Conservation (phyloP, 2,888 invertebrate species). For the Troides oblongomaculatus region DNA sequence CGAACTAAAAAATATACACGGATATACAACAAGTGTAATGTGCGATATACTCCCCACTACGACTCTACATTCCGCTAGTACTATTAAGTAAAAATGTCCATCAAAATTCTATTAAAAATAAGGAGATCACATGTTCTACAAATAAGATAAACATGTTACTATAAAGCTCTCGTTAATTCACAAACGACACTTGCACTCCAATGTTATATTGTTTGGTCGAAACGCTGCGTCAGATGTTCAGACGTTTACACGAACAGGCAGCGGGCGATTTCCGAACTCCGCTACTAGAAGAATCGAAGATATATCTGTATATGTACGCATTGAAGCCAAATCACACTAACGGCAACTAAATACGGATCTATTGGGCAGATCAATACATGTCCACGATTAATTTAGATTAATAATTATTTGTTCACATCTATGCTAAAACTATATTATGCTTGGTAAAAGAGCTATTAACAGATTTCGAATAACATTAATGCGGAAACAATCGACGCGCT, state of each 20-base stretch:
- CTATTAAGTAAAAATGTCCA: conserved; percentile 79
- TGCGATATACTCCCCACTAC: conserved; percentile 58
- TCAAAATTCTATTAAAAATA: conserved; percentile 77
- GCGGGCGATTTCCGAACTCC: not conserved
- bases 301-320: conserved; percentile 12
- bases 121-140: conserved; percentile 77
- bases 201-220: conserved; percentile 47
- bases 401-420: conserved; percentile 38
- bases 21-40: conserved; percentile 54
- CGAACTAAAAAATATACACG: conserved; percentile 31
- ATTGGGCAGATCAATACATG: not conserved
- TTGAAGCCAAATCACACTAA: conserved; percentile 51
- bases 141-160: conserved; percentile 72
- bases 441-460: conserved; percentile 18
- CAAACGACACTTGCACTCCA: conserved; percentile 57
- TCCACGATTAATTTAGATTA: conserved; percentile 23
- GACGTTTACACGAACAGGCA: not conserved
- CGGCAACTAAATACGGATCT: conserved; percentile 27
- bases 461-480: conserved; percentile 8
- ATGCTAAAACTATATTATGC: conserved; percentile 39
- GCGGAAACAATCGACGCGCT: conserved; percentile 9
- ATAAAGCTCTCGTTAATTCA: conserved; percentile 68
- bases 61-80: conserved; percentile 65
- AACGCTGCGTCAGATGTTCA: conserved; percentile 45
- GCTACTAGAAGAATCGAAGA: not conserved